phyloP scores from a whole-genome alignment of 2,888 invertebrate genomes.

The Serripes groenlandicus region DNA sequence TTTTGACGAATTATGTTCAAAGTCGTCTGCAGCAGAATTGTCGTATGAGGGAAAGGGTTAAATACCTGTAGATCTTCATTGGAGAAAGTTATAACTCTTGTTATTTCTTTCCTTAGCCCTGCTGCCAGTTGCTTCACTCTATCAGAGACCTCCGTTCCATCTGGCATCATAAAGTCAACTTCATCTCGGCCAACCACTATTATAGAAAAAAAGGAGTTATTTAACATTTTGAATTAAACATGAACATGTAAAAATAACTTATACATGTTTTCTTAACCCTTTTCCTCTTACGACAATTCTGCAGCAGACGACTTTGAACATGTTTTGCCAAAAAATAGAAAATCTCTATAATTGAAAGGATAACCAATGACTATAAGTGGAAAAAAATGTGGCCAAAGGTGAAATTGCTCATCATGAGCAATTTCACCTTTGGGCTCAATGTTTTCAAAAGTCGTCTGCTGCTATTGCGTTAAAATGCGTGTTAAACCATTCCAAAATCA shows the following conservation, averaged over 20 bases:
- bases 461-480: neutral
- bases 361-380: too few species aligned
- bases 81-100: constrained; percentile 80
- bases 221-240: too few species aligned
- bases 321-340: too few species aligned
- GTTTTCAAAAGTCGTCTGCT: neutral
- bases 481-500: neutral
- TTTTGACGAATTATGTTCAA: too few species aligned
- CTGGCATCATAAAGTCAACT: constrained; percentile 69
- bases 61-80: constrained; percentile 82
- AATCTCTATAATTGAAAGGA: too few species aligned
- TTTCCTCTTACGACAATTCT: too few species aligned
- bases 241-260: too few species aligned
- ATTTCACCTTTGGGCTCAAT: neutral
- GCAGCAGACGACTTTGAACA: too few species aligned
- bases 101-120: constrained; percentile 75
- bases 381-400: neutral
- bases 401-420: neutral
- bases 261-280: too few species aligned
- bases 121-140: constrained; percentile 68
- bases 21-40: too few species aligned
- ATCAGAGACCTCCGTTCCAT: constrained; percentile 61
- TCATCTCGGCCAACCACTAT: constrained; percentile 73
- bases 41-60: too few species aligned
- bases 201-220: too few species aligned